Base-by-base conservation (phyloP, 1,140 invertebrate species). In the Zaprionus nigranus region DNA sequence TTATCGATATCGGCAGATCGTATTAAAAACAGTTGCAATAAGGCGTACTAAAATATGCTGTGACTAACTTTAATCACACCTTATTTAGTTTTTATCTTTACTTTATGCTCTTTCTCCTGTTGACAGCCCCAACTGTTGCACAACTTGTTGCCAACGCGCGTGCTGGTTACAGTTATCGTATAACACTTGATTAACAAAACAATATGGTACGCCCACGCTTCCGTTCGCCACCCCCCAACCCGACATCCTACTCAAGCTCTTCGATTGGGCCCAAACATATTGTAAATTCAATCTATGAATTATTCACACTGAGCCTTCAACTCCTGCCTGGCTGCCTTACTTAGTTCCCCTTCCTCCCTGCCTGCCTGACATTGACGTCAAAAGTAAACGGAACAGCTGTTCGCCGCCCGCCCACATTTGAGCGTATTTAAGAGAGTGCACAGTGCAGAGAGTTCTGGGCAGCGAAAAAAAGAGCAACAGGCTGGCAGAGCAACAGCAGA, bases 361-460 rank as follows among this genome's bases (percentile, higher is more conserved):
- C 54, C 54, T 57, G 75, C 63, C 78, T 87, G 84, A 84, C 84
- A 88, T 90, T 88, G 84, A 88, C 84, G 84, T 88, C 84, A 88
- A 88, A 80, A 83, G 69, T 75, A 77, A 71, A 80, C 38, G 28
- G 56, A 87, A 87, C 83, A 87, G 83, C 83, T 87, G 83, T 28
- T 77, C 28, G 68, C 56, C 24, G 67, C 59, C 67, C 83, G 78
- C 84, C 84, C 81, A 84, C 84, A 72, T 51, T 53, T 63, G 62
- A 51, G 36, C 43, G 30, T 56, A 63, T 56, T 76, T 76, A 83
- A 82, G 75, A 83, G 73, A 59, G 57, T 11, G 64, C 22, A 56
- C 53, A 56, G 63, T 56, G 51, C 64, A 58, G 38, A 66, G 64
- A 38, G 17, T 5, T 12, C 34, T 30, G 12, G 28, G 36, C 54